Evolutionary conservation across 2,797 vertebrate species (phyloP), one percentile per base, ranked within the genome.

Genomic region (Pagetopsis macropterus): DNA sequence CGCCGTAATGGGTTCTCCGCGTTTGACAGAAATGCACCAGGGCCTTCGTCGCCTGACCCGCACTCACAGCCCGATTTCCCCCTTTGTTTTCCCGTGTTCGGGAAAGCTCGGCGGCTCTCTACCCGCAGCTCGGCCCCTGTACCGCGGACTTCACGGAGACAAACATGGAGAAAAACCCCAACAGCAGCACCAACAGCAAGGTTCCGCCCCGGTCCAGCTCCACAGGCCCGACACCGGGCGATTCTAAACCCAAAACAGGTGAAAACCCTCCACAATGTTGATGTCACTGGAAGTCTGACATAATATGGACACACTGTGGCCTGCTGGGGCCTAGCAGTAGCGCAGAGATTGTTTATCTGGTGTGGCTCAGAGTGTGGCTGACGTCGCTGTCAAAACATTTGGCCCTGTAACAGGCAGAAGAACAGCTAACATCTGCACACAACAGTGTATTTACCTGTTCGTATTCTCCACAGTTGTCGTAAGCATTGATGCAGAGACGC

Each of bases 161-260:
- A 77, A 82, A 84, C 79, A 96, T 96, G 95, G 95, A 96, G 94
- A 96, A 96, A 76, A 95, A 91, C 75, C 84, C 93, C 79, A 94
- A 90, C 95, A 92, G 76, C 91, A 94, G 87, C 93, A 88, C 90
- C 94, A 94, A 88, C 95, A 96, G 93, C 95, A 96, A 94, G 87
- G 96, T 95, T 79, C 96, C 95, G 80, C 96, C 96, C 76, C 96
- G 97, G 44, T 96, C 96, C 84, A 94, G 95, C 86, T 99, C 97
- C 37, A 91, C 96, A 78, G 98, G 97, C 60, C 95, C 97, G 3
- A 80, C 94, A 65, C 89, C 96, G 44, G 93, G 94, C 81, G 97
- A 99, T 50, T 96, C 96, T 97, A 98, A 99, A 93, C 93, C 97
- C 80, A 98, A 98, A 95, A 93, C 96, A 94, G 98, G 97, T 98